Conservation (phyloP, 2,888 invertebrate species). For the Cheilosia variabilis region DNA sequence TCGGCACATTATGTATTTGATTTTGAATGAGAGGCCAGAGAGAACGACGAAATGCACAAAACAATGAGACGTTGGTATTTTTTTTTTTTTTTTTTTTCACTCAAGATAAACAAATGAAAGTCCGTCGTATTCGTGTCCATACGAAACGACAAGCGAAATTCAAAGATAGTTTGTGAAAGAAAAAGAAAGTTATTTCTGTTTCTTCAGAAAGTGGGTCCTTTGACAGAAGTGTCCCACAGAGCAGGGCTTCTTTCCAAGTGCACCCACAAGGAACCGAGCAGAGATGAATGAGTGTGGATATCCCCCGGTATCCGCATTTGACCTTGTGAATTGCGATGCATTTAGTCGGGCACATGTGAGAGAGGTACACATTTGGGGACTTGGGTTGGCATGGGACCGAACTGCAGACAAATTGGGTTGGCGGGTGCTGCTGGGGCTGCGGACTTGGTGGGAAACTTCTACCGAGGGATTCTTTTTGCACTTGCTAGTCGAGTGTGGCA, state of each 20-base stretch:
- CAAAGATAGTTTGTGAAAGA: constrained; percentile 60
- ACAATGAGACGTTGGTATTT: constrained; percentile 34
- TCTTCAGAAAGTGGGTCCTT: constrained; percentile 34
- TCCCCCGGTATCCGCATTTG: constrained; percentile 47
- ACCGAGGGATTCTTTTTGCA: constrained; percentile 33
- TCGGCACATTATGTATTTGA: constrained; percentile 10
- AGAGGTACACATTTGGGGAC: constrained; percentile 40
- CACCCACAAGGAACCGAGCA: neutral
- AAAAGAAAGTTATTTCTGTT: constrained; percentile 63
- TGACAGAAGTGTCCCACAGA: constrained; percentile 34
- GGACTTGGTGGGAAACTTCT: neutral
- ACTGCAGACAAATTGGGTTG: constrained; percentile 37
- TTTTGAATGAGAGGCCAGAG: neutral
- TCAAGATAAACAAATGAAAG: constrained; percentile 68
- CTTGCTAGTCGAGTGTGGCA: neutral
- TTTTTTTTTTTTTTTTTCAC: neutral
- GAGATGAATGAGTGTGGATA: constrained; percentile 46
- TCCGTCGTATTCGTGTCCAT: constrained; percentile 1
- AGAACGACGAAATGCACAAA: constrained; percentile 54
- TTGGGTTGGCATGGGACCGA: neutral
- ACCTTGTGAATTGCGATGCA: constrained; percentile 64
- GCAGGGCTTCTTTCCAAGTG: constrained; percentile 11
- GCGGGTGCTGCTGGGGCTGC: neutral
- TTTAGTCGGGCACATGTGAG: constrained; percentile 53
- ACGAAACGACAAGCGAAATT: constrained; percentile 32